phyloP scores from a whole-genome alignment of 53 echinoderm and acorn worm genomes.

The Echinarachnius parma region DNA sequence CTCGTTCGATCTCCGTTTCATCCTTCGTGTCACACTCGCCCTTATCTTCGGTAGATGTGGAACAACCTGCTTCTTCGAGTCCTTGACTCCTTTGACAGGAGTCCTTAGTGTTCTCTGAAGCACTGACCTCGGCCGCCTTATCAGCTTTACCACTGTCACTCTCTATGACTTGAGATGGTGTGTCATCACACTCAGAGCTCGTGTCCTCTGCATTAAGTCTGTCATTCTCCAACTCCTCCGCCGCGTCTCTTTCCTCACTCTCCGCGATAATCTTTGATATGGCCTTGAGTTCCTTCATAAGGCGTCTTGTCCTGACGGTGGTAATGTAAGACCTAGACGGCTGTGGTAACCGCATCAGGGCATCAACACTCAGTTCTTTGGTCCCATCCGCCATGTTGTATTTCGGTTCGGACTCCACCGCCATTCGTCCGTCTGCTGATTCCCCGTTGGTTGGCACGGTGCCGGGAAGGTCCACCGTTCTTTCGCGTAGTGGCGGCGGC shows the following conservation, averaged over 20 bases:
- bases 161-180: background rate
- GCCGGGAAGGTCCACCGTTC: conserved; percentile 24
- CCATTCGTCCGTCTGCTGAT: background rate
- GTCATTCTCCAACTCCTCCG: background rate
- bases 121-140: background rate
- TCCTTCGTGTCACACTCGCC: background rate
- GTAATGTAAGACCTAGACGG: conserved; percentile 55
- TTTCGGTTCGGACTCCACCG: background rate
- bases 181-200: no score
- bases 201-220: background rate
- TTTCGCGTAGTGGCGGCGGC: conserved; percentile 2
- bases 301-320: conserved; percentile 51
- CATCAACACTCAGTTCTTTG: background rate
- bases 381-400: conserved; percentile 25
- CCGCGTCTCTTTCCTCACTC: no score
- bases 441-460: conserved; percentile 5
- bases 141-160: background rate
- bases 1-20: background rate
- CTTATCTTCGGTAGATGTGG: conserved; percentile 14
- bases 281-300: conserved; percentile 69
- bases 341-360: conserved; percentile 46
- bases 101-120: background rate
- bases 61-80: conserved; percentile 7
- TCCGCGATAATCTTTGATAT: conserved; percentile 22
- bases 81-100: background rate